These are phyloP conservation scores for Pitta sordida DNA, from an alignment of 2,113 vertebrate species.

Conservation along the genomic window DNA sequence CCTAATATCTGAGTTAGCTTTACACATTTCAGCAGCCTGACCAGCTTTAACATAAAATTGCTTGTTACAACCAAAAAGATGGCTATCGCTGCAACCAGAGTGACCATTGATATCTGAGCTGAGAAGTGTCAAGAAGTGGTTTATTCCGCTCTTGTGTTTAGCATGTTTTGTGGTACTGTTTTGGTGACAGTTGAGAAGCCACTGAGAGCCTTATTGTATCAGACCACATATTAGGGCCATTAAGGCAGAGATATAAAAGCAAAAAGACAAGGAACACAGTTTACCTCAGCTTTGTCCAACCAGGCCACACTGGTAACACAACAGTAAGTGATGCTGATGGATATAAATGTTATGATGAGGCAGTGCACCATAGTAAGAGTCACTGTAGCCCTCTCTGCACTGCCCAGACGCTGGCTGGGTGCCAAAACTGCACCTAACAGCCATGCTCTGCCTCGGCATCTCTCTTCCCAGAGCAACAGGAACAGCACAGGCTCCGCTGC, in stretches of 20 bases:
- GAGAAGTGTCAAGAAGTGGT: background rate
- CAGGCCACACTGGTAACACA: background rate
- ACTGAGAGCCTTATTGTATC: background rate
- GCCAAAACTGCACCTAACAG: background rate
- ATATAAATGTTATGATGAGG: background rate
- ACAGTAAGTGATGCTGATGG: background rate
- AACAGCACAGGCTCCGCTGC: background rate
- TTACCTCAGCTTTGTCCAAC: background rate
- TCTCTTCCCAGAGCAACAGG: background rate
- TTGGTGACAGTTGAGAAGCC: background rate
- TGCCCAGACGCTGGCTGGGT: background rate
- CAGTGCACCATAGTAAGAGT: background rate
- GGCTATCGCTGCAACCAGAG: background rate
- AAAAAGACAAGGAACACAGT: background rate
- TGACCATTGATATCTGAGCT: background rate
- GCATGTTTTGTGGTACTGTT: background rate
- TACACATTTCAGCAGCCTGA: background rate
- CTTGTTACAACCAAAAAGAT: background rate
- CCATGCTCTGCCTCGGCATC: background rate
- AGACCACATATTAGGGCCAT: accelerated
- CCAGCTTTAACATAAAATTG: background rate
- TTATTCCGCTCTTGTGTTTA: background rate
- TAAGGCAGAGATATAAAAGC: background rate
- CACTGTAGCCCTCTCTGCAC: background rate
- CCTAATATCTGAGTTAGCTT: background rate